These are phyloP conservation scores for Damaliscus lunatus DNA, from an alignment of 2,113 vertebrate genomes.

Conservation along the genomic window DNA sequence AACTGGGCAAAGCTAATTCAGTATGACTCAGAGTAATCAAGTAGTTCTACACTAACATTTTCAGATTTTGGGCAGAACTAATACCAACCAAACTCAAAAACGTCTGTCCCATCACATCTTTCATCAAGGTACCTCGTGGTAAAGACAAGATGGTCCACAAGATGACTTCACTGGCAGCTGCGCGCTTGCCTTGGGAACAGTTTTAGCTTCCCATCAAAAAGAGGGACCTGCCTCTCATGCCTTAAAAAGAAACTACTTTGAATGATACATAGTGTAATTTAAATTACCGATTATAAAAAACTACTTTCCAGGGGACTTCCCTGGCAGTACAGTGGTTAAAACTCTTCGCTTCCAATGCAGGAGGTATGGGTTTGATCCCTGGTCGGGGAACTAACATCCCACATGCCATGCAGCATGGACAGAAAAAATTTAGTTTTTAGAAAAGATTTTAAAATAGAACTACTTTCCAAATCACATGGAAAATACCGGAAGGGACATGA, in stretches of 20 bases:
- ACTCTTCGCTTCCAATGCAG: neutral
- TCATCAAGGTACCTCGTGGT: neutral
- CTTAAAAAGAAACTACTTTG: slow-evolving; percentile 26
- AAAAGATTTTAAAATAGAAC: neutral
- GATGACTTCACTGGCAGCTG: neutral
- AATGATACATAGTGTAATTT: neutral
- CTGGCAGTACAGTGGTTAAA: neutral
- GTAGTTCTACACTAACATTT: neutral
- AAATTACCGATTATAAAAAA: neutral
- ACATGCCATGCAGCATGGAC: neutral
- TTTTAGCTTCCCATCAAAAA: neutral
- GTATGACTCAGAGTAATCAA: neutral
- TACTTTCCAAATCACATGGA: neutral
- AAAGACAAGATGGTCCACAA: neutral
- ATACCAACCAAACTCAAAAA: neutral
- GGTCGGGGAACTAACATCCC: neutral
- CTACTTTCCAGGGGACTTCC: neutral
- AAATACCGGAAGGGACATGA: neutral
- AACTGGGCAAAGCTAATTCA: neutral
- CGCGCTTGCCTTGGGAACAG: neutral
- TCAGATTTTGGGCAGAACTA: neutral
- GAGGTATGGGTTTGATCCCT: neutral
- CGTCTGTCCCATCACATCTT: neutral
- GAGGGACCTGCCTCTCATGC: neutral
- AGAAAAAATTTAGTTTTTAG: neutral